Conservation (phyloP, 2,888 invertebrate species). For the Lasioglossum zephyrum region DNA sequence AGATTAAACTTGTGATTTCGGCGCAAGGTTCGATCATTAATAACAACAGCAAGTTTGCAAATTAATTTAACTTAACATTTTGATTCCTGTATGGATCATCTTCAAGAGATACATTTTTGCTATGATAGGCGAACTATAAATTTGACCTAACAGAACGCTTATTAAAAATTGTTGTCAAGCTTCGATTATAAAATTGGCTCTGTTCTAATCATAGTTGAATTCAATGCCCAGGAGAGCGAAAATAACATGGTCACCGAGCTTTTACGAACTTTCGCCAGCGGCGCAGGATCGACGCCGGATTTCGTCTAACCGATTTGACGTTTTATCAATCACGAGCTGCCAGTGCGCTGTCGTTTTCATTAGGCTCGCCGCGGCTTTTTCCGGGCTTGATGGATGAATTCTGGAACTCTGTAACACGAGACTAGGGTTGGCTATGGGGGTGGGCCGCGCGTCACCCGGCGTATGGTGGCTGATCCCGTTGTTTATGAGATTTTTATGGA, state of each 20-base stretch:
- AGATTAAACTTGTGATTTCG: too few species aligned
- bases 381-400: conserved; percentile 76
- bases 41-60: too few species aligned
- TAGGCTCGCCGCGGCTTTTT: conserved; percentile 63
- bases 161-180: background rate
- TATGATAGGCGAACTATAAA: too few species aligned
- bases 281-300: conserved; percentile 66
- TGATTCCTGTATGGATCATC: too few species aligned
- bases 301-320: conserved; percentile 79
- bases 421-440: conserved; percentile 48
- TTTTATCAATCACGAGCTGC: conserved; percentile 82
- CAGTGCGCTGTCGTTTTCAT: conserved; percentile 63
- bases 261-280: conserved; percentile 15
- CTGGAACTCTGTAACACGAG: conserved; percentile 76
- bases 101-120: too few species aligned
- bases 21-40: too few species aligned
- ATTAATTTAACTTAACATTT: too few species aligned
- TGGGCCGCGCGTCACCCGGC: conserved; percentile 26
- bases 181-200: background rate
- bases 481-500: conserved; percentile 81
- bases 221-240: background rate
- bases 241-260: background rate
- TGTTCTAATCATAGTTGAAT: background rate
- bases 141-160: background rate
- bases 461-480: conserved; percentile 71